Evolutionary conservation across 2,797 vertebrate species (phyloP).

Genomic region (Neosilurus hyrtlii): DNA sequence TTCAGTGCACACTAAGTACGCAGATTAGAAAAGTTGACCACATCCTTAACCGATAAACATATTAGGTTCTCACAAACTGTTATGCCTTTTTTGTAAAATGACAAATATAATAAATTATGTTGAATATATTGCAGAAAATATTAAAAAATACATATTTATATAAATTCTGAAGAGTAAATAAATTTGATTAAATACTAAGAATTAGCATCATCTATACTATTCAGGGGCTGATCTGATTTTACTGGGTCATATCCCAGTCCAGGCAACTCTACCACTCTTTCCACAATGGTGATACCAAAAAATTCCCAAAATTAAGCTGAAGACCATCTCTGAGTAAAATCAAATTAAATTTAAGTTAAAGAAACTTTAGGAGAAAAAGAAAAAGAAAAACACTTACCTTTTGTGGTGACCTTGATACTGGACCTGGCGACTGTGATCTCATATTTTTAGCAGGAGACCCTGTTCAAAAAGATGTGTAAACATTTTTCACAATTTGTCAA

Average conservation of each 20-base stretch:
- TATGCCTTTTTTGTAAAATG: background rate
- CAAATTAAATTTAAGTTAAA: background rate
- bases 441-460: conserved; percentile 89
- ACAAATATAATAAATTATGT: background rate
- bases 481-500: conserved; percentile 36
- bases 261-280: background rate
- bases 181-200: background rate
- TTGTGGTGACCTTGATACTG: conserved; percentile 89
- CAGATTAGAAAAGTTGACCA: too few relatives aligned
- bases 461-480: conserved; percentile 67
- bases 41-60: too few relatives aligned
- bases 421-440: conserved; percentile 83
- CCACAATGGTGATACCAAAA: background rate
- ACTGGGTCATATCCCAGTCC: conserved; percentile 21
- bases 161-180: background rate
- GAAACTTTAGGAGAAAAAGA: background rate
- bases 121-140: background rate
- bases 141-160: background rate
- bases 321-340: background rate
- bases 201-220: background rate
- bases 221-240: conserved; percentile 7
- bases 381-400: conserved; percentile 78
- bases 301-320: background rate
- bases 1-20: background rate
- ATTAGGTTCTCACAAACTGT: background rate